Conservation (phyloP, 2,888 invertebrate genomes). For the Leptinotarsa rubiginosa region DNA sequence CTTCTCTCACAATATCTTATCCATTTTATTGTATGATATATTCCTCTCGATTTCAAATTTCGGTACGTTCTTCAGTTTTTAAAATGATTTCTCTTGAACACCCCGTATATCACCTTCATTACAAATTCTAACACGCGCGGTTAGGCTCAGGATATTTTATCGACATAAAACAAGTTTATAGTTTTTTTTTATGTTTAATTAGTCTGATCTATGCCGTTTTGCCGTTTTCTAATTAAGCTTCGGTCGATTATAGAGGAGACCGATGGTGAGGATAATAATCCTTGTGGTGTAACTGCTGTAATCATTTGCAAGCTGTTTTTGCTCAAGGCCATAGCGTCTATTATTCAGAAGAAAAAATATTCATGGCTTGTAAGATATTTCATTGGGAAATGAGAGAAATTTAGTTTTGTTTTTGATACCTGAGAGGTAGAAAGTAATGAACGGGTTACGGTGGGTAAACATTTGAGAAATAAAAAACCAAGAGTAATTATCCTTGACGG, state of each 20-base stretch:
- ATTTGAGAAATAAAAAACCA: neutral
- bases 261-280: conserved; percentile 13
- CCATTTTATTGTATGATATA: too few species aligned
- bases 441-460: neutral
- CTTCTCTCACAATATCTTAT: too few species aligned
- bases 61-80: neutral
- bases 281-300: conserved; percentile 11
- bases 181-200: conserved; percentile 12
- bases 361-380: neutral
- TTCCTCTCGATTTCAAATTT: too few species aligned
- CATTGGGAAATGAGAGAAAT: neutral
- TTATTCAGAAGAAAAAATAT: neutral
- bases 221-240: conserved; percentile 20
- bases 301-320: conserved; percentile 8
- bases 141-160: neutral
- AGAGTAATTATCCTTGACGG: too few species aligned
- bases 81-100: neutral
- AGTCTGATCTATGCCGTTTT: conserved; percentile 18
- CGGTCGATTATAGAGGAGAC: conserved; percentile 11
- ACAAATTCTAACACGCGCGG: conserved; percentile 9
- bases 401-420: neutral
- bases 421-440: neutral
- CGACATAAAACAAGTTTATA: neutral
- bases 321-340: neutral
- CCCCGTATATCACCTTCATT: conserved; percentile 1